Evolutionary conservation across 2,113 vertebrate species (phyloP).

Genomic region (Brevimyrus niger): DNA sequence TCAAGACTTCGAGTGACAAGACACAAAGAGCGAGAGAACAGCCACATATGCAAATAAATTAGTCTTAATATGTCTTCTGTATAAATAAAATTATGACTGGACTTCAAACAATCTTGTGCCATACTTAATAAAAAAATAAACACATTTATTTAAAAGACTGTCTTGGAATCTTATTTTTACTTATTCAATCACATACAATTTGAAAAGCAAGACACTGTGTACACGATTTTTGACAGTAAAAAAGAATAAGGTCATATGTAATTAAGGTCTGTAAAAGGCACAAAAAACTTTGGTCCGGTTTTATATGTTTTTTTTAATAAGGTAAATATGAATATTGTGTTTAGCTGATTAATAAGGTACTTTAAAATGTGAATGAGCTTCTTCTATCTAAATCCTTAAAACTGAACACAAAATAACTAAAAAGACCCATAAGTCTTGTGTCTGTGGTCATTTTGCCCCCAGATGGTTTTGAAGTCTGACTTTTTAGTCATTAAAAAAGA

Average conservation of each 20-base stretch:
- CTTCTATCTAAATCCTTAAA: constrained; percentile 25
- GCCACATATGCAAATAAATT: constrained; percentile 10
- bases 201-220: constrained; percentile 19
- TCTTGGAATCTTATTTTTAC: not conserved
- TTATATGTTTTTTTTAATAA: constrained; percentile 50
- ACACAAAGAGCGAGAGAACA: not conserved
- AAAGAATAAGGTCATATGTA: constrained; percentile 41
- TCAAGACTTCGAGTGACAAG: no score
- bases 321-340: constrained; percentile 31
- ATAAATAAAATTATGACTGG: constrained; percentile 17
- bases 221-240: constrained; percentile 44
- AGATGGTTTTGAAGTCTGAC: constrained; percentile 40
- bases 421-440: not conserved
- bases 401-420: constrained; percentile 19
- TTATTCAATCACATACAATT: not conserved
- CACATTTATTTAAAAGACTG: constrained; percentile 8
- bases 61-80: constrained; percentile 17
- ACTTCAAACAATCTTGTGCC: constrained; percentile 11
- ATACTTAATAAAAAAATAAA: not conserved
- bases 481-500: constrained; percentile 40
- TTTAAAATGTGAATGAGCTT: constrained; percentile 14
- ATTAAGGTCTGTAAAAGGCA: constrained; percentile 66
- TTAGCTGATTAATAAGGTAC: constrained; percentile 22
- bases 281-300: constrained; percentile 74
- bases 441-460: not conserved